Evolutionary conservation across 2,888 invertebrate genomes (phyloP), one percentile per base, ranked within the genome.

Genomic region (Flexamia atlantica): DNA sequence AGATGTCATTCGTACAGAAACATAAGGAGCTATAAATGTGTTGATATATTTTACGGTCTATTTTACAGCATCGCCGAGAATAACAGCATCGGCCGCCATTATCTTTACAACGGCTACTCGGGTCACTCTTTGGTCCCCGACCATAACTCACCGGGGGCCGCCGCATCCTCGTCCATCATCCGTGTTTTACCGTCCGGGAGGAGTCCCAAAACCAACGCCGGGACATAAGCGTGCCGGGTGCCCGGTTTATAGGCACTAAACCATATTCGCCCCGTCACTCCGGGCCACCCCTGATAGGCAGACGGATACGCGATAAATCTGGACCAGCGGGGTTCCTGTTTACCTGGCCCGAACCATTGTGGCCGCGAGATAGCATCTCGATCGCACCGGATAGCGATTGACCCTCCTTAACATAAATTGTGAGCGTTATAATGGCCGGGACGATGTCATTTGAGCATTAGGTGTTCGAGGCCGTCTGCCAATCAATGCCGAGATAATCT

Each of bases 361-460:
- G 76, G 42, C 5, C 40, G 32, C 14, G 32, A 68, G 76, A 76
- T 76, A 76, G 50, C 50, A 76, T 76, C 76, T 76, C 46, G 76
- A 76, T 76, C 76, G 72, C 5, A 5, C 20, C 42, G 50, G 76
- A 76, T 76, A 76, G 50, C 23, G 76, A 46, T 76, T 76, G 76
- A 76, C 76, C 76, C 76, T 76, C 76, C 76, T 76, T 76, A 76
- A 42, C 76, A 76, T 76, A 76, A 76, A 76, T 76, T 76, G 76
- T 76, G 46, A 76, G 46, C n/a, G 28, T 14, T 42, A 42, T 42
- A 72, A 72, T 72, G 42, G 42, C 32, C 42, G 14, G 72, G 17
- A 30, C 36, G 72, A 76, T 76, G 76, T 76, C 76, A 46, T 46
- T 76, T 70, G 70, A 36, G 70, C 70, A 70, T 70, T 46, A 76